These are phyloP conservation scores for Crossaster papposus DNA, from an alignment of 53 echinoderm and acorn worm species.

Conservation along the genomic window DNA sequence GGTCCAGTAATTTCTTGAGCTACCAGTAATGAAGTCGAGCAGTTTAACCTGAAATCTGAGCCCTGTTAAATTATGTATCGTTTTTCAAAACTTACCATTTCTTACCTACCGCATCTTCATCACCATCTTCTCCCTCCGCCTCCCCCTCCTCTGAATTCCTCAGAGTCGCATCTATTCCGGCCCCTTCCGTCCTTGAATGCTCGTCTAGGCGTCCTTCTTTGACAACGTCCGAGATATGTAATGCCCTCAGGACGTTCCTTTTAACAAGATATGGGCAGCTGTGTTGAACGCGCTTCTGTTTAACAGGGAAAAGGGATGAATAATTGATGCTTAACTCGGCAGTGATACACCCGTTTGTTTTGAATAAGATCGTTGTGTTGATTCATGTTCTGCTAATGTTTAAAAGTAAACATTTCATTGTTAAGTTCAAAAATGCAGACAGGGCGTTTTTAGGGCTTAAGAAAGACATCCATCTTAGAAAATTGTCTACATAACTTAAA, in stretches of 20 bases:
- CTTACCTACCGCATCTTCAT: slow-evolving; percentile 24
- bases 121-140: not conserved
- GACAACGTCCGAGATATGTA: slow-evolving; percentile 15
- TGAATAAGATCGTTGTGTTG: not conserved
- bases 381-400: not conserved
- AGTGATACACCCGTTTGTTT: not conserved
- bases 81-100: slow-evolving; percentile 32
- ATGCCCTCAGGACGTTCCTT: slow-evolving; percentile 38
- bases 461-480: too few species aligned
- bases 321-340: not conserved
- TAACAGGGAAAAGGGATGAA: slow-evolving; percentile 1
- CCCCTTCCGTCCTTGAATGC: slow-evolving; percentile 7
- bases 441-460: not conserved
- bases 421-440: not conserved
- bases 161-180: not conserved
- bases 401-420: not conserved
- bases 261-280: slow-evolving; percentile 26
- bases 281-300: slow-evolving; percentile 7
- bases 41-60: too few species aligned
- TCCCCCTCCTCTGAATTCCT: not conserved
- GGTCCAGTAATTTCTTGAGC: not conserved
- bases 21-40: too few species aligned
- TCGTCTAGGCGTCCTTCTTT: not conserved
- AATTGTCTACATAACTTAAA: too few species aligned
- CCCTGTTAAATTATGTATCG: not conserved